Percentiles rank a stretch among this genome's conserved stretches.
These are phyloP conservation scores for Barnardius zonarius DNA, from an alignment of 2,113 vertebrate species.

Conservation along the genomic window DNA sequence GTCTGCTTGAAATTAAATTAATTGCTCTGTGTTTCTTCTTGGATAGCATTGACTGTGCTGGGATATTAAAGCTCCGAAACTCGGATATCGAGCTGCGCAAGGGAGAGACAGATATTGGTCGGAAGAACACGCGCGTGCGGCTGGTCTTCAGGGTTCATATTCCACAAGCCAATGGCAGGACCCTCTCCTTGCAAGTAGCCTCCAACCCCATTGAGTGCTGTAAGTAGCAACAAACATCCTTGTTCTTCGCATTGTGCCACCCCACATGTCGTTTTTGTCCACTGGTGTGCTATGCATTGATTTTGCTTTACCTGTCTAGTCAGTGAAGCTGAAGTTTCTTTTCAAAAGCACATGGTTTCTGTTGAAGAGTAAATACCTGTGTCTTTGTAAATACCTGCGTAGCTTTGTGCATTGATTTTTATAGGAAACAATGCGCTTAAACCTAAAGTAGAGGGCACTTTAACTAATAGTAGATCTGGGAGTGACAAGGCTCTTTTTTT, in stretches of 20 bases:
- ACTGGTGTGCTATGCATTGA: accelerated
- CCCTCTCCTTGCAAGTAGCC: conserved; percentile 85
- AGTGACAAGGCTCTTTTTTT: not conserved
- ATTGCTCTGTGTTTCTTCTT: not conserved
- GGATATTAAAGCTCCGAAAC: conserved; percentile 93
- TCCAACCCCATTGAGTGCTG: conserved; percentile 97
- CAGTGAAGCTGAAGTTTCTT: not conserved
- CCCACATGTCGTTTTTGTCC: not conserved
- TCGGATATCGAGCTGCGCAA: conserved; percentile 95
- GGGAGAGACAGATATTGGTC: conserved; percentile 93
- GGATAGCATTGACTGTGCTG: conserved; percentile 91
- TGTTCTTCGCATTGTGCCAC: not conserved
- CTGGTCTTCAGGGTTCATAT: conserved; percentile 93
- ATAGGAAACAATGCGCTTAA: not conserved
- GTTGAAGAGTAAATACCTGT: not conserved
- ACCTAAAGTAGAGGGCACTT: not conserved
- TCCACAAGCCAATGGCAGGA: conserved; percentile 88
- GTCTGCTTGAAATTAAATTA: not conserved
- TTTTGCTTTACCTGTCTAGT: not conserved
- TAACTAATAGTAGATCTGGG: not conserved
- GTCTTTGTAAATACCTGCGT: not conserved
- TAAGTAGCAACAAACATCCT: conserved; percentile 73
- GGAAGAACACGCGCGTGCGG: conserved; percentile 92
- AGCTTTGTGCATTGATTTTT: not conserved
- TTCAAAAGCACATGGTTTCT: not conserved